Base-by-base conservation (phyloP, 2,113 vertebrate genomes). In the Coptodon bakossiorum region DNA sequence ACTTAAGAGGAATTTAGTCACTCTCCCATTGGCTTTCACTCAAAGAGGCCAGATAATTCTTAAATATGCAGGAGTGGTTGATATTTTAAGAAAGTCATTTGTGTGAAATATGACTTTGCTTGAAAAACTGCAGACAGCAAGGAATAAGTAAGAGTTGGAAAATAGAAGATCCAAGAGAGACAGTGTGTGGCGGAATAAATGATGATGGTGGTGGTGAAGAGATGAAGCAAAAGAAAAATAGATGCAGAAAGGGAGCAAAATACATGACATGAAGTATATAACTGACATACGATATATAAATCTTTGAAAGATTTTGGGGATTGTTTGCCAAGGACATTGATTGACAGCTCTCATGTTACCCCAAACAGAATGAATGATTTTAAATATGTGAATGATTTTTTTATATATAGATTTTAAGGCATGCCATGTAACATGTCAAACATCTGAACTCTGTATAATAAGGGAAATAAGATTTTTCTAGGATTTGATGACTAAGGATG, bases 31-130 rank as follows among this genome's bases (percentile, higher is more conserved):
- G 92, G 87, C 66, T 91, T 87, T 57, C 22, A 87, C 76, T 90
- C 52, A 85, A 88, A 94, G 80, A 85, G 80, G 53, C 82, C 85
- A 88, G 84, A 89, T 92, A 91, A 94, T 63, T 80, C 80, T 84
- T 76, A 88, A 89, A 82, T 88, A 89, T 88, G 79, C 90, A 88
- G 53, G 36, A 52, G 81, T 63, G 83, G 85, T 81, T 84, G 80
- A 81, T 76, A 86, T 83, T 90, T 85, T 83, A 81, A 91, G 89
- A 95, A 91, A 91, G 79, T 40, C 76, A 87, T 93, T 88, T 81
- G 61, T 88, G 86, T 88, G 84, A 87, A 93, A 88, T 79, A 71
- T 56, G 45, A 45, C 68, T 76, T 38, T 34, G 85, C 54, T 91
- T 86, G 90, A 88, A 86, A 91, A 93, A 71, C 83, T 19, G 54